Base-by-base conservation (phyloP, 2,113 vertebrate genomes). In the Aphyosemion australe region DNA sequence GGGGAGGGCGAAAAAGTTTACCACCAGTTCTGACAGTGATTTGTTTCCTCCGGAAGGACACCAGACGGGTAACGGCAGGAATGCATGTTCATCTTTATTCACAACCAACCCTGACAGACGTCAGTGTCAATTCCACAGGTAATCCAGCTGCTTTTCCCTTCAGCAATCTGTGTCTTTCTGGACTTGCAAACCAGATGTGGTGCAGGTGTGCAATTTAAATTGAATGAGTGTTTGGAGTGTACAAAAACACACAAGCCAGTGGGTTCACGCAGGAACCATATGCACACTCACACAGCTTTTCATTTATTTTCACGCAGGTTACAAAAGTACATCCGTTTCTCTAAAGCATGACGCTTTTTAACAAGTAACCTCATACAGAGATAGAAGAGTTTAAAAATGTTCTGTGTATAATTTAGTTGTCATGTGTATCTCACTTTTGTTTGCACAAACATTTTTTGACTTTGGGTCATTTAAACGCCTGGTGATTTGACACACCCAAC, bases 71-170 rank as follows among this genome's bases (percentile, higher is more conserved):
- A 50, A 37, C 10, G 18, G 58, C 60, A 48, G 42, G n/a, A 82
- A 69, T 77, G 80, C 70, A 83, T 77, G 77, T 78, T 86, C 43
- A 48, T 71, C 56, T 76, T 71, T 39, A 69, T 72, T 84, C 55
- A 62, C 70, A 69, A 85, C 55, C 51, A 69, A 55, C 39, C 43
- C 32, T 72, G 64, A 70, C 84, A 86, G 63, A 67, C 45, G 46
- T 70, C 69, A 65, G 12, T 34, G 56, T 74, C 19, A 1, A 63
- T 74, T 86, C 85, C 82, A 73, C 74, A 50, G 74, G 66, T 80
- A 69, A 65, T 74, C 64, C 61, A 80, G 82, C 69, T 79, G 73
- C 83, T 85, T 79, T 69, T 56, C 34, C 56, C 65, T 77, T 60
- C 51, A 60, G 53, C 69, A 80, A 60, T 76, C 57, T 80, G 65